Evolutionary conservation across 1,140 invertebrate genomes (phyloP), one percentile per base, ranked within the genome.

Genomic region (Brachionus rubens): DNA sequence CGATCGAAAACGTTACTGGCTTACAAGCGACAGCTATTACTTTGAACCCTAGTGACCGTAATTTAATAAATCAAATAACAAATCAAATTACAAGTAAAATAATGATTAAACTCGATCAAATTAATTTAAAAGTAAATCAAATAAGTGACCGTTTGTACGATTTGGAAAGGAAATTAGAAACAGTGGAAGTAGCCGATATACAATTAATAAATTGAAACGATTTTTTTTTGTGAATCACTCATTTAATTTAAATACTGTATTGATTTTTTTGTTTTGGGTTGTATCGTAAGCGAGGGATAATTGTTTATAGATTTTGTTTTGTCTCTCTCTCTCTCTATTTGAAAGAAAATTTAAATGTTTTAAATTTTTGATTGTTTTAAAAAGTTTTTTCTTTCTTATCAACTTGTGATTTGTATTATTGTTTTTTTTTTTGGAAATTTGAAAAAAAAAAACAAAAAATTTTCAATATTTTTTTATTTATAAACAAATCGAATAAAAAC

Each of bases 41-140:
- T 9, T 10, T 65, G 6, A 65, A 43, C 24, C 59, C 33, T 21
- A 43, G 36, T 10, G 59, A 65, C 19, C 33, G 59, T 2, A 65
- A 65, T 41, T 43, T 65, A 16, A 65, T 65, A 12, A 21, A 36
- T 19, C 59, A 65, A 26, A 43, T 65, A 24, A 65, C 59, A 7
- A 65, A 65, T 43, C 59, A 65, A 43, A 65, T 65, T 40, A 65
- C 59, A n/a, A 46, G 59, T 41, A 65, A 65, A 65, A 65, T 65
- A 46, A 65, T 65, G 59, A 65, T 65, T n/a, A 65, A 65, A 10
- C 40, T 65, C 24, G 59, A 65, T n/a, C 59, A 65, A 65, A 65
- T 65, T 12, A 65, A 65, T 24, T n/a, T 65, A 6, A 65, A 65
- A 43, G 59, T 65, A 3, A 65, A 65, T 65, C 59, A 65, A 43